Evolutionary conservation across 1,140 invertebrate species (phyloP).

Genomic region (Meloidogyne chitwoodi): DNA sequence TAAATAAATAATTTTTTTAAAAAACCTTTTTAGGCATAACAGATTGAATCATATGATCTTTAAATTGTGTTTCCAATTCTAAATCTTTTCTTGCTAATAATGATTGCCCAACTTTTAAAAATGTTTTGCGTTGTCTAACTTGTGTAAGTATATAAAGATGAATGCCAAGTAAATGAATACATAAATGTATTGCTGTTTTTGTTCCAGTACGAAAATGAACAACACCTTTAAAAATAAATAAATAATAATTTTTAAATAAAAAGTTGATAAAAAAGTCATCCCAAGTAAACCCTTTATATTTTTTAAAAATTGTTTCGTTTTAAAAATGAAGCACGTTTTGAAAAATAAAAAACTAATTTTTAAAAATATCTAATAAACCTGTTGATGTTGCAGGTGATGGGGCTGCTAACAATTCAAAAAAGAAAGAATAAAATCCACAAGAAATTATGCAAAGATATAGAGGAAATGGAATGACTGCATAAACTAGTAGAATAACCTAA

Average conservation of each 20-base stretch:
- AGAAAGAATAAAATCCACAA: constrained; percentile 5
- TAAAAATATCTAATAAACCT: neutral
- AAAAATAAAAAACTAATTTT: constrained; percentile 40
- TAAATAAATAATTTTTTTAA: neutral
- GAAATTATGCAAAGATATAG: constrained; percentile 76
- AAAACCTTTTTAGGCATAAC: constrained; percentile 74
- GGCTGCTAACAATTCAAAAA: neutral
- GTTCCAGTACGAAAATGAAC: constrained; percentile 63
- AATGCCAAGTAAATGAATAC: constrained; percentile 83
- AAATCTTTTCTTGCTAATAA: constrained; percentile 78
- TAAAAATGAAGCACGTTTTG: constrained; percentile 80
- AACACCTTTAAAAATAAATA: neutral
- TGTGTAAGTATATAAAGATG: constrained; percentile 85
- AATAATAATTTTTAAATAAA: neutral
- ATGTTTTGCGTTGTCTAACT: constrained; percentile 84
- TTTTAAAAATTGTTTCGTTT: neutral
- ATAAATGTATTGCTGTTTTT: constrained; percentile 77
- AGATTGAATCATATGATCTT: constrained; percentile 94
- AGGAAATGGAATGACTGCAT: constrained; percentile 84
- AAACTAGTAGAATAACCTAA: constrained; percentile 81
- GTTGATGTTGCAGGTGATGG: neutral
- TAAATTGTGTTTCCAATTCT: constrained; percentile 85
- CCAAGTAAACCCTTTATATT: too few species aligned
- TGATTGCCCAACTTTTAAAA: constrained; percentile 92
- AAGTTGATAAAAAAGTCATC: too few species aligned